Percentiles rank a stretch among this genome's conserved stretches.
phyloP scores from a whole-genome alignment of 2,113 vertebrate species.

The Datnioides undecimradiatus region DNA sequence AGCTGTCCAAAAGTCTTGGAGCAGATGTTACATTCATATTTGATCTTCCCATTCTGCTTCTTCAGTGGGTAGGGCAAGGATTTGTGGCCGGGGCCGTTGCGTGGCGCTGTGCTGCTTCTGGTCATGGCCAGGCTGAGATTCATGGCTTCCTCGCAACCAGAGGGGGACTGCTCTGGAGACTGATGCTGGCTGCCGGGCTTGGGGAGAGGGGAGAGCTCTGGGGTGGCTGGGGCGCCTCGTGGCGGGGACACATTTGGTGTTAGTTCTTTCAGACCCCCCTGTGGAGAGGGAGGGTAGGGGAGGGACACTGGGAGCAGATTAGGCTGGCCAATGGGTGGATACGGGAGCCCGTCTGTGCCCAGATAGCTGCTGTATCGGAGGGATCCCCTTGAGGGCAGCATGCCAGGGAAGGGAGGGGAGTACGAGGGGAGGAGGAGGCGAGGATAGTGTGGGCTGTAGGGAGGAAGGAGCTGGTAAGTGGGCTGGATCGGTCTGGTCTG shows the following conservation, averaged over 20 bases:
- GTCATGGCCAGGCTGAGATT: conserved; percentile 72
- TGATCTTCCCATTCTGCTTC: conserved; percentile 89
- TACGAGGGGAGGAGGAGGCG: conserved; percentile 78
- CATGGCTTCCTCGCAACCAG: conserved; percentile 78
- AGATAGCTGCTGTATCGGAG: conserved; percentile 66
- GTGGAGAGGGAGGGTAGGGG: conserved; percentile 58
- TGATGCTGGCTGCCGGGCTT: conserved; percentile 40
- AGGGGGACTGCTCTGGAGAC: conserved; percentile 39
- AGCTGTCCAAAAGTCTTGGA: conserved; percentile 92
- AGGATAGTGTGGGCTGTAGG: conserved; percentile 72
- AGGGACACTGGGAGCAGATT: conserved; percentile 66
- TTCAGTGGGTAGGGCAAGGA: conserved; percentile 86
- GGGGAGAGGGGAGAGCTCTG: conserved; percentile 76
- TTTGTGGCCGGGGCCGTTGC: conserved; percentile 72
- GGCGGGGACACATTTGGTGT: conserved; percentile 77
- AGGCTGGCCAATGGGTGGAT: conserved; percentile 59
- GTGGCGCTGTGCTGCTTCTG: conserved; percentile 49
- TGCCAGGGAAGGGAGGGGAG: conserved; percentile 67
- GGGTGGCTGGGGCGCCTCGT: conserved; percentile 62
- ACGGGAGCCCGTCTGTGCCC: conserved; percentile 68
- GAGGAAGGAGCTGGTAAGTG: conserved; percentile 72
- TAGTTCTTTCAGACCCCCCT: conserved; percentile 77
- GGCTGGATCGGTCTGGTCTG: conserved; percentile 73
- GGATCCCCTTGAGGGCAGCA: conserved; percentile 71
- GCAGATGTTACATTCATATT: conserved; percentile 90